Evolutionary conservation across 2,113 vertebrate genomes (phyloP).

Genomic region (Bothrops jararaca): DNA sequence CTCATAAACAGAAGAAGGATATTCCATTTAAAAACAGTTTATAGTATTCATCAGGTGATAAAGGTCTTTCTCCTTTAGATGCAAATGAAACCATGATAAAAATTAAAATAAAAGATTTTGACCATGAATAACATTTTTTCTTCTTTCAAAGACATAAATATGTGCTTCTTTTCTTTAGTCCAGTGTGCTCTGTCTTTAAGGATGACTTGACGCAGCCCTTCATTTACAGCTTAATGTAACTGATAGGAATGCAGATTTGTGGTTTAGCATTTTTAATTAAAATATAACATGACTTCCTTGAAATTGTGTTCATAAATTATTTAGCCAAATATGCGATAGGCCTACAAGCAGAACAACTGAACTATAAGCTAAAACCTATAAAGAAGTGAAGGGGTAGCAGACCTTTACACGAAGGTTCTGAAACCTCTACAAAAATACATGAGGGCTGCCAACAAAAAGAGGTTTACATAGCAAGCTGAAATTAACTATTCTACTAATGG

Average conservation of each 20-base stretch:
- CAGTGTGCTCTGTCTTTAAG: constrained; percentile 26
- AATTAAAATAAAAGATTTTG: constrained; percentile 47
- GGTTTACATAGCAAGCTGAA: neutral
- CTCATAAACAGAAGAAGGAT: neutral
- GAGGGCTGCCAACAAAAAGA: too few species aligned
- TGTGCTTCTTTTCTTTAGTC: constrained; percentile 9
- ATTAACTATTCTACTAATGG: neutral
- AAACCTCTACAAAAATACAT: neutral
- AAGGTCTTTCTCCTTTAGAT: constrained; percentile 28
- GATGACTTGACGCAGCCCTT: constrained; percentile 30
- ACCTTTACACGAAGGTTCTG: neutral
- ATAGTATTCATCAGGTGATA: constrained; percentile 36
- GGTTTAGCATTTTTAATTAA: constrained; percentile 44
- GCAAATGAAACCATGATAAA: constrained; percentile 27
- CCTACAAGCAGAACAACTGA: neutral
- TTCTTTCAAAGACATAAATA: constrained; percentile 32
- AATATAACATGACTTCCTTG: constrained; percentile 18
- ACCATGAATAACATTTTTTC: constrained; percentile 26
- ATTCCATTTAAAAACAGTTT: constrained; percentile 50
- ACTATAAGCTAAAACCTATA: neutral
- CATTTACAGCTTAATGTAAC: constrained; percentile 32
- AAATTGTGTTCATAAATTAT: constrained; percentile 24
- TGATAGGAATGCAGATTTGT: constrained; percentile 14
- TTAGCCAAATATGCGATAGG: constrained; percentile 24
- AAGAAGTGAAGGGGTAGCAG: neutral